Base-by-base conservation (phyloP, 2,113 vertebrate species). In the Cyanoderma ruficeps region DNA sequence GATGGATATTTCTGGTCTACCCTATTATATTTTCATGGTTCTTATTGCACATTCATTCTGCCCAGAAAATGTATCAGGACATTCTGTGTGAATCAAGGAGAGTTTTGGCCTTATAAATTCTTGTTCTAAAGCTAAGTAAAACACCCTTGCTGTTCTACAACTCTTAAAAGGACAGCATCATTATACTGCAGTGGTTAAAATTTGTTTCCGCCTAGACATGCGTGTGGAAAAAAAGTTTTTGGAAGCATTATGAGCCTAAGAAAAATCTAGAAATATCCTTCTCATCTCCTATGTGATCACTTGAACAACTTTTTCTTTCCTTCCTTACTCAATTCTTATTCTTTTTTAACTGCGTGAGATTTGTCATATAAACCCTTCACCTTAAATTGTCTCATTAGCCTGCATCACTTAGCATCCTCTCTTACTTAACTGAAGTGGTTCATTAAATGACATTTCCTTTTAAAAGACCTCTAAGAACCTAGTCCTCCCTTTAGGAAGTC, bases 301-400 rank as follows among this genome's bases (percentile, higher is more conserved):
- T 64, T 15, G n/a, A 81, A 42, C 2, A 81, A 47, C 25, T 83
- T 87, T 44, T 10, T 4, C 9, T 42, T 79, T 46, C 30, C 80
- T 83, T 64, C 10, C 15, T 10, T 56, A 21, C 53, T 79, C 27
- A 67, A 28, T 53, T 90, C 33, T 78, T 84, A 55, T 13, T 55
- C 68, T 61, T 8, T 84, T 84, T 63, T 69, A 90, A 89, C 61
- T 56, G 33, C 42, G 55, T 52, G 33, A 92, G 46, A 74, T 76
- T 74, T 78, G 63, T 47, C 42, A 87, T 44, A 75, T 59, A 93
- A 93, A 64, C 39, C 55, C 60, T 93, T 89, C 64, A 87, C 41
- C 28, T 23, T 83, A 59, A 92, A 77, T 61, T 71, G 49, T 61
- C 86, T 96, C 68, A 93, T 92, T 93, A 96, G 53, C 9, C 49